These are phyloP conservation scores for Coranthus polyacanthus DNA, from an alignment of 2,797 vertebrate species.

Conservation along the genomic window DNA sequence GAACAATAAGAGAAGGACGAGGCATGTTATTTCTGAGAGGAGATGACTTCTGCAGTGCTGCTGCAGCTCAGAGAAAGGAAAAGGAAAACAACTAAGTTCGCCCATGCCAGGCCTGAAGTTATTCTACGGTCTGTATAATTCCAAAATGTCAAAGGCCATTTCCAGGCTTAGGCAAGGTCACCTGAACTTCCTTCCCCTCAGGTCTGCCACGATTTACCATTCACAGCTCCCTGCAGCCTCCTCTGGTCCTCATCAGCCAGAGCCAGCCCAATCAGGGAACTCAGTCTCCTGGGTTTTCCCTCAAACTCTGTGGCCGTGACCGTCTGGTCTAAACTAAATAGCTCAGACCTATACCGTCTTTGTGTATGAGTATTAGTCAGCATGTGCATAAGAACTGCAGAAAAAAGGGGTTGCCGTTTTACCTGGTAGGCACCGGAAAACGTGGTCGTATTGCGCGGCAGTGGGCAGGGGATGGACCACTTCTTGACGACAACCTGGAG, in stretches of 20 bases:
- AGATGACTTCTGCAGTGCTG: conserved; percentile 18
- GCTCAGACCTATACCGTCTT: conserved; percentile 9
- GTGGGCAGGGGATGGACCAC: conserved; percentile 93
- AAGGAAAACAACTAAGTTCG: conserved; percentile 45
- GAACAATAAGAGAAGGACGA: conserved; percentile 37
- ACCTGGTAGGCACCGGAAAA: conserved; percentile 60
- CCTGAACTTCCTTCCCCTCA: conserved; percentile 73
- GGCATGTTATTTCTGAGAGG: conserved; percentile 24
- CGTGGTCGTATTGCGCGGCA: conserved; percentile 81
- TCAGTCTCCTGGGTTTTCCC: conserved; percentile 49
- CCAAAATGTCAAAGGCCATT: conserved; percentile 76
- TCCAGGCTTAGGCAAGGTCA: conserved; percentile 75
- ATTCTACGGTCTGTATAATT: conserved; percentile 56
- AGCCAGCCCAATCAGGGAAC: conserved; percentile 57
- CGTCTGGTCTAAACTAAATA: conserved; percentile 20
- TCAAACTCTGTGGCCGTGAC: conserved; percentile 51
- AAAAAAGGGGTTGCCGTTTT: conserved; percentile 28
- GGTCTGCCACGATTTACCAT: conserved; percentile 59
- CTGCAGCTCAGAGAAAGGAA: conserved; percentile 20
- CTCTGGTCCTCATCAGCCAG: conserved; percentile 73
- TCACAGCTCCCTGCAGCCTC: conserved; percentile 16
- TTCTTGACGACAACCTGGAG: conserved; percentile 92
- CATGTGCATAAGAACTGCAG: neutral
- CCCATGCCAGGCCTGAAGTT: conserved; percentile 40
- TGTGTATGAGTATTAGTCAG: conserved; percentile 13